Base-by-base conservation (phyloP, 1,140 invertebrate species). In the Drosophila kohkoa region DNA sequence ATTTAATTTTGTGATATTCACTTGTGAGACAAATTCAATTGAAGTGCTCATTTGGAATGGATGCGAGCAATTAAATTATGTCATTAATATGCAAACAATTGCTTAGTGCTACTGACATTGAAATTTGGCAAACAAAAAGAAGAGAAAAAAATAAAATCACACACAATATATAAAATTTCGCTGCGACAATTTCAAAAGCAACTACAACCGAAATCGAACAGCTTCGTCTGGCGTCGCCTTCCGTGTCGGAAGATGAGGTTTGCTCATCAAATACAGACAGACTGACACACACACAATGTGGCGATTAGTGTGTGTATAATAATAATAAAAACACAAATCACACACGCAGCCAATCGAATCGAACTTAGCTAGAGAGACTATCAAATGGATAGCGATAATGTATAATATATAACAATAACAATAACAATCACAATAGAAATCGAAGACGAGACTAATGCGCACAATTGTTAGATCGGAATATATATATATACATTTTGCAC, bases 181-280 rank as follows among this genome's bases (percentile, higher is more conserved):
- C 79, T 75, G 79, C 54, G 82, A 77, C 83, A 88, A 82, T 72
- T 82, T 67, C 5, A 48, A 74, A 25, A 63, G 16, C 68, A 77
- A 77, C 15, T 63, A 32, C n/a, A 55, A 69, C 30, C 32, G 20
- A 57, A 57, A 64, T 46, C 54, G 54, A 25, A 16, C 54, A 58
- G 35, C 43, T 45, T 55, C 25, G 75, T 69, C 68, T 82, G 63
- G 52, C 72, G 73, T 68, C 66, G 83, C 69, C 83, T 88, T 88
- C 83, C 83, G 85, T 72, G 68, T 81, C 85, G 80, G 77, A 88
- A 87, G 83, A 87, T 80, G 73, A 80, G 68, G 30, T 64, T 64
- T 32, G 46, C 59, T 67, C 49, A 79, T 72, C 52, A 72, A 79
- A 49, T 52, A 77, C 54, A 66, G 46, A 11, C 15, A 67, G 11